phyloP scores from a whole-genome alignment of 2,888 invertebrate species.

The Chrysodeixis includens region DNA sequence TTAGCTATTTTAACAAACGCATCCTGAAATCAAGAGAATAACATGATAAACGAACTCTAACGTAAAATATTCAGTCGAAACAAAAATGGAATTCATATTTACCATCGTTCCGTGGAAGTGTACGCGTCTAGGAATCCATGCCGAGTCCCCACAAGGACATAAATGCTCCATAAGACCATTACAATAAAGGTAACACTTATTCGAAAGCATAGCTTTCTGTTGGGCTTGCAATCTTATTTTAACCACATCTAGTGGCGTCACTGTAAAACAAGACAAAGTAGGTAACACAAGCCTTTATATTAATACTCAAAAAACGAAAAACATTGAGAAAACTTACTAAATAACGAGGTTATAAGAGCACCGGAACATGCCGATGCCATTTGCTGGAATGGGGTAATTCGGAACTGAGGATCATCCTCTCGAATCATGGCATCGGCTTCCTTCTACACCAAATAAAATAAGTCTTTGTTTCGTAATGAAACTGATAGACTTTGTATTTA shows the following conservation, averaged over 20 bases:
- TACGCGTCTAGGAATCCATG: conserved; percentile 91
- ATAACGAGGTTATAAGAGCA: conserved; percentile 95
- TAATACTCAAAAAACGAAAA: conserved; percentile 8
- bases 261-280: conserved; percentile 85
- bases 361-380: conserved; percentile 96
- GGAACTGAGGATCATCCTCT: conserved; percentile 93
- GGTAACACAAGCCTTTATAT: not conserved
- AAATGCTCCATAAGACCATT: conserved; percentile 99
- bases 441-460: conserved; percentile 23
- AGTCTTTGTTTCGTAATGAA: conserved; percentile 26
- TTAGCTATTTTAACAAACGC: conserved; percentile 97
- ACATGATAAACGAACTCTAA: not conserved
- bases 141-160: conserved; percentile 93
- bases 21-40: conserved; percentile 91
- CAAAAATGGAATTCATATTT: conserved; percentile 57
- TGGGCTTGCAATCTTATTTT: conserved; percentile 99
- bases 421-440: conserved; percentile 76
- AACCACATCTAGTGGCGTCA: conserved; percentile 99
- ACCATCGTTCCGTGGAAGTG: conserved; percentile 95
- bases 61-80: not conserved
- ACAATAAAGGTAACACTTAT: conserved; percentile 98
- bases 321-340: conserved; percentile 90
- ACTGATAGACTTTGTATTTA: not conserved
- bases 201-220: conserved; percentile 94
- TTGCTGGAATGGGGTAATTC: conserved; percentile 94